Conservation (phyloP, 2,797 vertebrate species). For the Brotula barbata region DNA sequence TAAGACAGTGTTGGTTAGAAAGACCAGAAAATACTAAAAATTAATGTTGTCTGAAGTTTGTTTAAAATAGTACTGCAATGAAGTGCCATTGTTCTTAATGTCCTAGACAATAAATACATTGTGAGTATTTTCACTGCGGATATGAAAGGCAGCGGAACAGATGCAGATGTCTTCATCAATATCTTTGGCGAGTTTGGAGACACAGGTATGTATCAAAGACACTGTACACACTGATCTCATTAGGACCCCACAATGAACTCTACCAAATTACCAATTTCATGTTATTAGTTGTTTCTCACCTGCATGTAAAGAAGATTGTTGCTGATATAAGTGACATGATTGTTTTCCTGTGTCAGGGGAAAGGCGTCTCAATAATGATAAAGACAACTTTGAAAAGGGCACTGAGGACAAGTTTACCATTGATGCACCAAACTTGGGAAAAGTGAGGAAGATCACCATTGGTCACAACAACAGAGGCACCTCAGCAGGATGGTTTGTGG, state of each 20-base stretch:
- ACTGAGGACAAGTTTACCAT: conserved; percentile 93
- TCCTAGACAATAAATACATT: conserved; percentile 91
- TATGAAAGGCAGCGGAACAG: conserved; percentile 90
- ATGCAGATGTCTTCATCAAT: conserved; percentile 95
- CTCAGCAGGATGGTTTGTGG: conserved; percentile 93
- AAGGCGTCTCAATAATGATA: conserved; percentile 88
- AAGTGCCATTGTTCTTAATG: conserved; percentile 27
- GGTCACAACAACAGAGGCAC: conserved; percentile 96
- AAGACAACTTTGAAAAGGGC: conserved; percentile 94
- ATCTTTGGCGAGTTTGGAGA: conserved; percentile 96
- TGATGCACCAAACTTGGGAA: conserved; percentile 90
- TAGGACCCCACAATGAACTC: neutral
- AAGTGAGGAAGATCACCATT: conserved; percentile 90
- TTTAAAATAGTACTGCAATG: neutral
- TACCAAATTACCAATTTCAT: neutral
- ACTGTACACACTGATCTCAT: neutral
- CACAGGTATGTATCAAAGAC: conserved; percentile 79
- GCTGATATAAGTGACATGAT: neutral
- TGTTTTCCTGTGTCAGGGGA: conserved; percentile 78
- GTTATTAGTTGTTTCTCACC: neutral
- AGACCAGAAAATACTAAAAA: no score
- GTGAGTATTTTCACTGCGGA: conserved; percentile 90
- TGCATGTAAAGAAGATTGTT: neutral
- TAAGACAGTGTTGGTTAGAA: no score
- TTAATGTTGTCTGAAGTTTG: neutral